Evolutionary conservation across 1,140 invertebrate species (phyloP).

Genomic region (Zaprionus inermis): DNA sequence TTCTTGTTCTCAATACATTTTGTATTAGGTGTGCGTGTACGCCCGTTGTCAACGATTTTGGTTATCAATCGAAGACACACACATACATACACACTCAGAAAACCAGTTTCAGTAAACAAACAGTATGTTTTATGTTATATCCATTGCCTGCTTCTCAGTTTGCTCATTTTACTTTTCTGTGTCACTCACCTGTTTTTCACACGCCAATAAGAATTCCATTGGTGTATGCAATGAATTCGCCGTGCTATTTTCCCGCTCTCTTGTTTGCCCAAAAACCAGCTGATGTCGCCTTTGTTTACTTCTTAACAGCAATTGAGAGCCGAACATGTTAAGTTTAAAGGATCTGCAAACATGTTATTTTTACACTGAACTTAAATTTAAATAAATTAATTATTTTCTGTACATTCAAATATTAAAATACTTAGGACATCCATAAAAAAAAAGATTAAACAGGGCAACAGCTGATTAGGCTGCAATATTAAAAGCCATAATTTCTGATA

Average conservation of each 20-base stretch:
- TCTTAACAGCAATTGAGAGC: constrained; percentile 20
- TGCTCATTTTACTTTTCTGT: constrained; percentile 68
- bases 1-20: constrained; percentile 71
- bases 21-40: constrained; percentile 42
- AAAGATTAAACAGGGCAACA: neutral
- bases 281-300: constrained; percentile 40
- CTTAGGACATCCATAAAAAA: neutral
- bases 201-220: constrained; percentile 40
- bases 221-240: constrained; percentile 32
- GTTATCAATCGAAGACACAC: constrained; percentile 62
- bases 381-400: neutral
- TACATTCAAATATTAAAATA: neutral
- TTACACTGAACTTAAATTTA: neutral
- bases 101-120: constrained; percentile 45
- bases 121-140: constrained; percentile 19
- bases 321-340: constrained; percentile 18
- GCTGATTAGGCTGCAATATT: neutral
- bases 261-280: constrained; percentile 24
- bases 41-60: constrained; percentile 63
- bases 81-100: constrained; percentile 10
- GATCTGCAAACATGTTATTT: neutral
- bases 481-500: neutral
- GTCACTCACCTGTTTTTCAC: constrained; percentile 76
- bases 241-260: constrained; percentile 12
- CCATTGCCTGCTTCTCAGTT: constrained; percentile 44